Base-by-base conservation (phyloP, 2,797 vertebrate species). In the Schizopygopsis malacanthus region DNA sequence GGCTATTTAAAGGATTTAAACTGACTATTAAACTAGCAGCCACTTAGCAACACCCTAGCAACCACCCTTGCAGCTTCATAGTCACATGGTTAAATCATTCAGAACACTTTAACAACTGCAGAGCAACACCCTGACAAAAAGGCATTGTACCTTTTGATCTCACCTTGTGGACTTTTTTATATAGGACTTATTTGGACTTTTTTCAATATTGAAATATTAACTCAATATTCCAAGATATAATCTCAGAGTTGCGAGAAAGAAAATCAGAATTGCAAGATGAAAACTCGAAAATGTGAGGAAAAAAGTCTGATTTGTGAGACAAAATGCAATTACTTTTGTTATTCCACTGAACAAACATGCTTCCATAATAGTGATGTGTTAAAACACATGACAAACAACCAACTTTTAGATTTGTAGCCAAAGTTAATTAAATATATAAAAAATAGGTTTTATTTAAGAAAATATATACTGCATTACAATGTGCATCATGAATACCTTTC, bases 11-110 rank as follows among this genome's bases (percentile, higher is more conserved):
- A 50, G 47, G 15, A 50, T 76, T 54, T 75, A 18, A 52, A 52
- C 69, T n/a, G 37, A 33, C n/a, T 50, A 16, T 75, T 4, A 43
- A 16, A 47, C 43, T 76, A 76, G 43, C 71, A 47, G 5, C 7
- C 43, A 18, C 43, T 28, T 16, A 73, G 43, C 71, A 47, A 73
- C 71, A 47, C 71, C 43, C 71, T 72, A 72, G 43, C 43, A 47
- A 73, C 71, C 71, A 73, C 71, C n/a, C 71, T 9, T n/a, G 56
- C 22, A 59, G 10, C 56, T 22, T 59, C 56, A 59, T 59, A 59
- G 54, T 56, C n/a, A n/a, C 20, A 59, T 59, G 54, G 9, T 22
- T 13, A 2, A 25, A 59, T n/a, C 4, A 61, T 4, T 61, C 54
- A 61, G n/a, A 47, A 47, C 50, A 37, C 28, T 20, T 6, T 37